Base-by-base conservation (phyloP, 2,113 vertebrate species). In the Psilopogon haemacephalus region DNA sequence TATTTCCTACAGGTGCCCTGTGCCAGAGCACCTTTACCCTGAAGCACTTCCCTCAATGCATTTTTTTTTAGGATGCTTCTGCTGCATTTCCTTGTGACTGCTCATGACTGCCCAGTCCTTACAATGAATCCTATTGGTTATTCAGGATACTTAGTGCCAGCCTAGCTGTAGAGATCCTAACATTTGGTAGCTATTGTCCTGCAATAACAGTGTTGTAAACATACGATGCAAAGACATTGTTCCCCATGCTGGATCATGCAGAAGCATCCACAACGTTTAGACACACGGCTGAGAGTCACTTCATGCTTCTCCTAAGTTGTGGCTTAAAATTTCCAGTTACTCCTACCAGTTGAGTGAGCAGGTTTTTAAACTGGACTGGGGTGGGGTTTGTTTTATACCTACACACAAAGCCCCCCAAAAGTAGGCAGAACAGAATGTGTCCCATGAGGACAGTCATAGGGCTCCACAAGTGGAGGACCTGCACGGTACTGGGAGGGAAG, bases 1-100 rank as follows among this genome's bases (percentile, higher is more conserved):
- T 3, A 1, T 35, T 63, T 38, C 33, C 19, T 0, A 0, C 9
- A 15, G 35, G 19, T 42, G 15, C 21, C 37, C 18, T 48, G 44
- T 9, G 44, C 15, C 59, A 48, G 44, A 60, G 26, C 20, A 55
- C 23, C 48, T 89, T 59, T 75, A n/a, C 17, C 20, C 42, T 1
- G 0, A 37, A 71, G 44, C 35, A 16, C 8, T 30, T 80, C 42
- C 26, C 52, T 52, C 52, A 8, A 40, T 9, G 0, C n/a, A n/a
- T 7, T 4, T 32, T 71, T 77, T 76, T 88, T 75, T 52, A 33
- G 37, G 80, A 59, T 85, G 33, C 14, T 88, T 2, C 32, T 58
- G 68, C 19, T 78, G 18, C 38, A 68, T 76, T 90, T 91, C 27
- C 27, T 70, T 54, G 13, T 59, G 88, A 95, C 11, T 50, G 18